Conservation (phyloP, 2,888 invertebrate species). For the Apodemia duryi region DNA sequence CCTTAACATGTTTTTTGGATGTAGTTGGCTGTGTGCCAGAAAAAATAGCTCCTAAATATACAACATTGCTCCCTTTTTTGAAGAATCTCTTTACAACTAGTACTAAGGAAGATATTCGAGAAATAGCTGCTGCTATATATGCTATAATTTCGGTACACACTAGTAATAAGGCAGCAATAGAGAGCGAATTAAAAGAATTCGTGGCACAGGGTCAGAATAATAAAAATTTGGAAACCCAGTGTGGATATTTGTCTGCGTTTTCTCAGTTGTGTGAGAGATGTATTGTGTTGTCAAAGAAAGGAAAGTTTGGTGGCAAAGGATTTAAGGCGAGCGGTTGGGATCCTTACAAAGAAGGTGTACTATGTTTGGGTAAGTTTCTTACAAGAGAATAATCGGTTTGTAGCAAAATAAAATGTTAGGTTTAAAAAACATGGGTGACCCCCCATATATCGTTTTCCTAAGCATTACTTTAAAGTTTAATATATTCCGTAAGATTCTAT, state of each 20-base stretch:
- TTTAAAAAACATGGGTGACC: neutral
- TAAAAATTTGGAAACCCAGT: slow-evolving; percentile 85
- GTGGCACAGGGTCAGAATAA: slow-evolving; percentile 69
- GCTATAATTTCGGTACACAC: slow-evolving; percentile 84
- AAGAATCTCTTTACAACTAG: slow-evolving; percentile 81
- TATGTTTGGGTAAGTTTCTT: slow-evolving; percentile 75
- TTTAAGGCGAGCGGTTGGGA: slow-evolving; percentile 75
- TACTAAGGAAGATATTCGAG: slow-evolving; percentile 87
- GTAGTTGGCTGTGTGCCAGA: slow-evolving; percentile 90
- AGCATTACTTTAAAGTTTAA: too few relatives aligned
- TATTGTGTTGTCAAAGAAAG: slow-evolving; percentile 69
- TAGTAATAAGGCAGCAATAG: slow-evolving; percentile 69
- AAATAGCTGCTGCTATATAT: slow-evolving; percentile 86
- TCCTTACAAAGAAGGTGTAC: slow-evolving; percentile 78
- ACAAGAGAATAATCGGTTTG: neutral
- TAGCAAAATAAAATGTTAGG: neutral
- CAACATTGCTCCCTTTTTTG: slow-evolving; percentile 82
- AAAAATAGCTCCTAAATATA: slow-evolving; percentile 81
- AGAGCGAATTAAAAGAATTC: slow-evolving; percentile 74
- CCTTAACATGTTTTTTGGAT: slow-evolving; percentile 89
- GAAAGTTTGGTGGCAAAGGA: slow-evolving; percentile 64
- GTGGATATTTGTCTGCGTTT: slow-evolving; percentile 86
- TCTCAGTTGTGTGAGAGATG: slow-evolving; percentile 85
- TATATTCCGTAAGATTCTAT: too few relatives aligned
- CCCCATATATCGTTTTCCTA: too few relatives aligned